A percentile compares a stretch with the other conserved stretches of the same genome.
These are phyloP conservation scores for Sarcophaga subvicina DNA, from an alignment of 2,888 invertebrate species.

Conservation along the genomic window DNA sequence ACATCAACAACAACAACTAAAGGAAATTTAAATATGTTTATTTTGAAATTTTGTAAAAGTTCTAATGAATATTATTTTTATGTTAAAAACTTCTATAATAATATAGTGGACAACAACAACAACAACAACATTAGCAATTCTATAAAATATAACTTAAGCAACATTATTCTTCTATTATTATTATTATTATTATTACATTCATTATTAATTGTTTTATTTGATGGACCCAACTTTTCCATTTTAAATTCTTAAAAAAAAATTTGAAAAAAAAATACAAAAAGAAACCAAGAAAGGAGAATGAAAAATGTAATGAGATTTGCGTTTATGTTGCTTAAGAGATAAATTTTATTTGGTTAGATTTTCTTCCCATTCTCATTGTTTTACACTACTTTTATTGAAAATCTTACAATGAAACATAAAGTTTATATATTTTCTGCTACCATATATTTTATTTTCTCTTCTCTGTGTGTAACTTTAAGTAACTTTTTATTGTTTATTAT, in stretches of 20 bases:
- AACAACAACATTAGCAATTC: slow-evolving; percentile 33
- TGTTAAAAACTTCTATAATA: slow-evolving; percentile 42
- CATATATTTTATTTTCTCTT: slow-evolving; percentile 3
- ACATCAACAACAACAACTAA: slow-evolving; percentile 26
- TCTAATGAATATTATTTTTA: slow-evolving; percentile 8
- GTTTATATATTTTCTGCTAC: neutral
- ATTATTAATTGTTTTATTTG: neutral
- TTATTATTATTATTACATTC: neutral
- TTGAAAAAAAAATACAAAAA: neutral
- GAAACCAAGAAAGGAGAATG: neutral
- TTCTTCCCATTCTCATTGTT: neutral
- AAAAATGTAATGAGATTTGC: neutral
- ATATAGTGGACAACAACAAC: slow-evolving; percentile 24
- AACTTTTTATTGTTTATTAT: slow-evolving; percentile 34
- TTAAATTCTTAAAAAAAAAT: too few relatives aligned
- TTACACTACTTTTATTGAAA: neutral
- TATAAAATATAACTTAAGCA: slow-evolving; percentile 47
- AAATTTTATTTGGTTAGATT: neutral
- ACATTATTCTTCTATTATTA: neutral
- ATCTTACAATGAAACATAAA: neutral
- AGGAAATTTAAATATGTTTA: neutral
- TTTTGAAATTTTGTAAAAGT: slow-evolving; percentile 26
- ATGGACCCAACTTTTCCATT: too few relatives aligned
- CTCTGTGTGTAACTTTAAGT: slow-evolving; percentile 14
- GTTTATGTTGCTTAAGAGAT: neutral